Percentiles rank a stretch among this genome's conserved stretches.
phyloP scores from a whole-genome alignment of 2,113 vertebrate species.

The Gnathonemus longibarbis region DNA sequence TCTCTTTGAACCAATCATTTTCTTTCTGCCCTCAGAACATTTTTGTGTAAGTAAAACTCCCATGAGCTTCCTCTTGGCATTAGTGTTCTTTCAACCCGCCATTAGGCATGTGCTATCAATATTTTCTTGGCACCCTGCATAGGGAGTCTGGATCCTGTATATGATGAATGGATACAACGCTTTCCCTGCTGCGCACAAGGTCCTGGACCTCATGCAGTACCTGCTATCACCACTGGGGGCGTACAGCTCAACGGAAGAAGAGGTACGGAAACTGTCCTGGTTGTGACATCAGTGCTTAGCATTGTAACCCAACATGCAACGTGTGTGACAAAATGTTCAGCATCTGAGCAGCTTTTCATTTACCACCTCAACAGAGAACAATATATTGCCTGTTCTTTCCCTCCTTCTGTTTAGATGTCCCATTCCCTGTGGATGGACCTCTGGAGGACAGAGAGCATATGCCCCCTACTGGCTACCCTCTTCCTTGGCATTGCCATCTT shows the following conservation, averaged over 20 bases:
- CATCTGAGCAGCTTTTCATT: neutral
- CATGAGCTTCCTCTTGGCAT: neutral
- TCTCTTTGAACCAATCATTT: neutral
- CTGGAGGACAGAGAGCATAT: slow-evolving; percentile 55
- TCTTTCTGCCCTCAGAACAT: neutral
- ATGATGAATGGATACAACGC: slow-evolving; percentile 63
- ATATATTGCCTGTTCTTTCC: neutral
- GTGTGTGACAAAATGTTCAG: neutral
- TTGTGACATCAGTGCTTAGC: neutral
- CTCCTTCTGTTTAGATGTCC: slow-evolving; percentile 49
- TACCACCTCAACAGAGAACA: neutral
- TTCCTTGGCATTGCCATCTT: slow-evolving; percentile 61
- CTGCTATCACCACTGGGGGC: slow-evolving; percentile 51
- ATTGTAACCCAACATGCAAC: neutral
- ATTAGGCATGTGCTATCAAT: neutral
- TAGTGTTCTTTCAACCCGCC: neutral
- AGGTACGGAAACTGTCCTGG: slow-evolving; percentile 19
- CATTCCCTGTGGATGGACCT: slow-evolving; percentile 40
- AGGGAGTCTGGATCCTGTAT: slow-evolving; percentile 69
- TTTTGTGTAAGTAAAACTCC: neutral
- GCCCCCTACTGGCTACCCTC: slow-evolving; percentile 63
- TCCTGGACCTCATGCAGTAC: slow-evolving; percentile 59
- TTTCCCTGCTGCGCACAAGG: slow-evolving; percentile 58
- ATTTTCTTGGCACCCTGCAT: slow-evolving; percentile 24
- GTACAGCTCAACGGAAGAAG: slow-evolving; percentile 29